phyloP scores from a whole-genome alignment of 1,140 invertebrate species.

The Polypedilum vanderplanki region DNA sequence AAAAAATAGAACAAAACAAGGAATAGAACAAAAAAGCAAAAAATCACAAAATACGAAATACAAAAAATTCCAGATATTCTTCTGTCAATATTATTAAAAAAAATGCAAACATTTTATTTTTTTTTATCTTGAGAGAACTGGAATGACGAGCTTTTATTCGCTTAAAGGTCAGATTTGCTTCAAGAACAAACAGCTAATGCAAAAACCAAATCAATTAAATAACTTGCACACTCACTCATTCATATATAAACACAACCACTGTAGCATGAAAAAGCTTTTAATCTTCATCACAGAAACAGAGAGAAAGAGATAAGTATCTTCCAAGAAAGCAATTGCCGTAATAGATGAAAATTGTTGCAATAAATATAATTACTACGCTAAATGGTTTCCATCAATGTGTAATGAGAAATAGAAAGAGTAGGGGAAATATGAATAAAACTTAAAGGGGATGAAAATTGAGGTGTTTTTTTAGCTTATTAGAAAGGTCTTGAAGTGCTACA shows the following conservation, averaged over 20 bases:
- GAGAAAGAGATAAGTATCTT: not conserved
- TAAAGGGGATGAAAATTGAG: not conserved
- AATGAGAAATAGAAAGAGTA: not conserved
- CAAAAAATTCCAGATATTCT: too few relatives aligned
- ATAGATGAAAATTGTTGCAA: slow-evolving; percentile 19
- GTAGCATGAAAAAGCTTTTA: not conserved
- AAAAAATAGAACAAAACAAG: too few relatives aligned
- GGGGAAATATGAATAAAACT: too few relatives aligned
- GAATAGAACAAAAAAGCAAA: too few relatives aligned
- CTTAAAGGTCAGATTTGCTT: too few relatives aligned
- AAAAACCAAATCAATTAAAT: not conserved
- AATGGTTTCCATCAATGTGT: slow-evolving; percentile 6
- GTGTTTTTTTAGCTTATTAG: too few relatives aligned
- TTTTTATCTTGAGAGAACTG: too few relatives aligned
- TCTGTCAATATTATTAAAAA: too few relatives aligned
- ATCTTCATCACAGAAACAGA: not conserved
- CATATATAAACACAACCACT: not conserved
- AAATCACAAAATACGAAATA: too few relatives aligned
- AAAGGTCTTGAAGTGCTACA: too few relatives aligned
- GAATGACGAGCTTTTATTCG: too few relatives aligned
- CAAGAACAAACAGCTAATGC: not conserved
- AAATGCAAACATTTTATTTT: too few relatives aligned
- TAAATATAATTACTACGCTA: slow-evolving; percentile 14
- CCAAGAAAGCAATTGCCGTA: not conserved
- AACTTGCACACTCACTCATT: not conserved